These are phyloP conservation scores for Amblyteles armatorius DNA, from an alignment of 2,888 invertebrate species.

Conservation along the genomic window DNA sequence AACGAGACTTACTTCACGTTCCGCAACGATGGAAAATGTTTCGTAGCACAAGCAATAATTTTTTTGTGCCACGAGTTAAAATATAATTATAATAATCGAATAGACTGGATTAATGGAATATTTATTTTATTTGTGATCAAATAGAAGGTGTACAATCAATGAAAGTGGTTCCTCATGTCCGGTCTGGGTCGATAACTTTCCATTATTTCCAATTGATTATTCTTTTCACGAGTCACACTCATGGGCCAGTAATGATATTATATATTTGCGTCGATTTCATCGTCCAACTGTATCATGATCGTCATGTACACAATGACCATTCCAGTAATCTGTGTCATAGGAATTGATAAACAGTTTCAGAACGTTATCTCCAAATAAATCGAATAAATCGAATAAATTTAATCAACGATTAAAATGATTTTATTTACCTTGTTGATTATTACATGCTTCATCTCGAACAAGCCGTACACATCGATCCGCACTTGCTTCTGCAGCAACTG, in stretches of 20 bases:
- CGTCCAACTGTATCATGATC: slow-evolving; percentile 66
- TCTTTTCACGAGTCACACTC: slow-evolving; percentile 2
- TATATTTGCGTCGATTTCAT: neutral
- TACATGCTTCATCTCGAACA: slow-evolving; percentile 40
- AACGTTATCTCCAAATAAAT: no score
- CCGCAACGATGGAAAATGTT: neutral
- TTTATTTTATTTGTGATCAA: neutral
- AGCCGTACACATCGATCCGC: slow-evolving; percentile 49
- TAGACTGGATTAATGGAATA: neutral
- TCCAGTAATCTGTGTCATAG: slow-evolving; percentile 43
- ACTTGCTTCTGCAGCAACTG: slow-evolving; percentile 42
- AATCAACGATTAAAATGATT: no score
- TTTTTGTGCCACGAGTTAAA: neutral
- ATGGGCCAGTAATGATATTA: neutral
- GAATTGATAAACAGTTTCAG: neutral
- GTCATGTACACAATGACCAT: slow-evolving; percentile 57
- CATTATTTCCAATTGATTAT: neutral
- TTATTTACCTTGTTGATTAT: slow-evolving; percentile 44
- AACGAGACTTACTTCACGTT: neutral
- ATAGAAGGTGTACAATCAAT: neutral
- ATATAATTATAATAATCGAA: neutral
- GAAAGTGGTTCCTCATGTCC: neutral
- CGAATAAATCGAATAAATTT: no score
- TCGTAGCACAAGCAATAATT: neutral
- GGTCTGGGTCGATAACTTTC: neutral